These are phyloP conservation scores for Anisognathus igniventris DNA, from an alignment of 2,797 vertebrate genomes.

Conservation along the genomic window DNA sequence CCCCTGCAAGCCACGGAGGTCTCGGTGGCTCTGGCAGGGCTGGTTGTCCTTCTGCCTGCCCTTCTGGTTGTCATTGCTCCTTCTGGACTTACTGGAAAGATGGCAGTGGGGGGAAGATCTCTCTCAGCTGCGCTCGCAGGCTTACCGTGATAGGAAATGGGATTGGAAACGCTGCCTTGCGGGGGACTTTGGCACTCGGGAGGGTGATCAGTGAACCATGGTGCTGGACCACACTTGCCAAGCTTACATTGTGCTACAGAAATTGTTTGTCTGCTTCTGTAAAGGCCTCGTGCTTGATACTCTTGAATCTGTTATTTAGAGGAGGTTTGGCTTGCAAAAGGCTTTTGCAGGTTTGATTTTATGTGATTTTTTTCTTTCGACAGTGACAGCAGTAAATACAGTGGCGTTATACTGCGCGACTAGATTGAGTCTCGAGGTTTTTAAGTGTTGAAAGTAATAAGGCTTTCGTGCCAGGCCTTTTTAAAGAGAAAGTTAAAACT, in stretches of 20 bases:
- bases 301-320: not conserved
- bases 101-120: not conserved
- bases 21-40: not conserved
- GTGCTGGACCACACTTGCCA: not conserved
- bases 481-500: not conserved
- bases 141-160: not conserved
- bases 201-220: not conserved
- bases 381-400: not conserved
- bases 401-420: fast-evolving
- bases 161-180: not conserved
- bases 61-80: slow-evolving; percentile 27
- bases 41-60: not conserved
- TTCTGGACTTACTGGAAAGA: not conserved
- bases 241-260: not conserved
- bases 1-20: not conserved
- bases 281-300: not conserved
- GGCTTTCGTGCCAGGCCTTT: fast-evolving
- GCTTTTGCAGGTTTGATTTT: not conserved
- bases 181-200: not conserved
- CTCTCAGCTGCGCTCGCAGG: not conserved
- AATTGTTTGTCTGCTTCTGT: not conserved
- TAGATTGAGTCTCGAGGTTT: not conserved
- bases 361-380: not conserved
- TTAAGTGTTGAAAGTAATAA: not conserved
- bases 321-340: not conserved